phyloP scores from a whole-genome alignment of 2,797 vertebrate species.

The Acrocephalus scirpaceus region DNA sequence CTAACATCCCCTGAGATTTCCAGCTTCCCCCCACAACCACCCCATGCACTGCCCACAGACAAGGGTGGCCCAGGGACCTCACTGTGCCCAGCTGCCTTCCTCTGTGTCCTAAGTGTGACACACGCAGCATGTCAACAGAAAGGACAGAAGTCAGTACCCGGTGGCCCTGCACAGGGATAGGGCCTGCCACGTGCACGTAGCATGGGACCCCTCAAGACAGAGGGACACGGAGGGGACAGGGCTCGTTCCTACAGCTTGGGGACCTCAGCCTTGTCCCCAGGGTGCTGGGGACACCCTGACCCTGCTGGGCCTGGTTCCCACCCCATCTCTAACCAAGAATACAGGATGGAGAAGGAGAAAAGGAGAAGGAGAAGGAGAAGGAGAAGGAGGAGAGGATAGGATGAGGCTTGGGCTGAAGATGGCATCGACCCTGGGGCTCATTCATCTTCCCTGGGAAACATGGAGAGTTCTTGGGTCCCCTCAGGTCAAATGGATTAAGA shows the following conservation, averaged over 20 bases:
- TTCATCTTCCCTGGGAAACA: neutral
- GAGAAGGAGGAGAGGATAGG: neutral
- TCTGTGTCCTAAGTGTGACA: conserved; percentile 88
- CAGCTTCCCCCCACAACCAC: neutral
- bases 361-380: accelerated
- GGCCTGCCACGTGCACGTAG: accelerated
- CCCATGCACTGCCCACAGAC: accelerated
- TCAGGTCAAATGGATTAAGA: neutral
- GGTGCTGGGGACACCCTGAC: neutral
- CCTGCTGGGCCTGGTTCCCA: accelerated
- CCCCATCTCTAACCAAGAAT: neutral
- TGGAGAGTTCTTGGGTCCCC: neutral
- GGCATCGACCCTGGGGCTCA: neutral
- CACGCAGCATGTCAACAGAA: conserved; percentile 83
- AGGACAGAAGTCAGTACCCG: conserved; percentile 68
- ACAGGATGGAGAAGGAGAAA: neutral
- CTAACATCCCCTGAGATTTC: neutral
- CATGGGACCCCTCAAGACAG: accelerated
- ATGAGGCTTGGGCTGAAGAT: neutral
- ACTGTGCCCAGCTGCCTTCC: conserved; percentile 98
- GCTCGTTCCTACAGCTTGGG: accelerated
- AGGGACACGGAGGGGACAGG: neutral
- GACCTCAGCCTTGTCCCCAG: neutral
- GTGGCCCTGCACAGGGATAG: neutral
- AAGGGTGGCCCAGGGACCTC: conserved; percentile 62